phyloP scores from a whole-genome alignment of 2,888 invertebrate species.

The Aelia acuminata region DNA sequence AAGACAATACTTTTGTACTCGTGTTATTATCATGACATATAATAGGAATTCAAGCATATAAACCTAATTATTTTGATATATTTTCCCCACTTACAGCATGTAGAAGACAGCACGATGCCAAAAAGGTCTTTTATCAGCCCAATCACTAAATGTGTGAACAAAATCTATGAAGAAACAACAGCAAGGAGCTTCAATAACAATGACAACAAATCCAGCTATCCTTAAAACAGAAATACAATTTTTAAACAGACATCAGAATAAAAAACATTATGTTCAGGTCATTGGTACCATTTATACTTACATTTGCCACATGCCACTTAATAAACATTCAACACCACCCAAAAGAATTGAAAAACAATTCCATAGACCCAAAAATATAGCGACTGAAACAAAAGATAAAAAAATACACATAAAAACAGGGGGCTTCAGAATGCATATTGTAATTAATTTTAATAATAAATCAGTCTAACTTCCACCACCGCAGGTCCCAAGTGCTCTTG shows the following conservation, averaged over 20 bases:
- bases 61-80: background rate
- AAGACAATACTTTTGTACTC: constrained; percentile 1
- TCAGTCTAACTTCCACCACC: constrained; percentile 84
- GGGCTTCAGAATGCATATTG: background rate
- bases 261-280: background rate
- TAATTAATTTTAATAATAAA: constrained; percentile 57
- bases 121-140: constrained; percentile 86
- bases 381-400: constrained; percentile 76
- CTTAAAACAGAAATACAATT: constrained; percentile 68
- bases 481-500: constrained; percentile 85
- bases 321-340: constrained; percentile 76
- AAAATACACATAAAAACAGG: background rate
- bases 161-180: constrained; percentile 97
- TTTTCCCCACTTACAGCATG: constrained; percentile 79
- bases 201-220: constrained; percentile 87
- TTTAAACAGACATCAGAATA: background rate
- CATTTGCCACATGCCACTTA: constrained; percentile 90
- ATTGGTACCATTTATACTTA: constrained; percentile 67
- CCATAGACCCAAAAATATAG: constrained; percentile 85
- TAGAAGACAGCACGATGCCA: constrained; percentile 92
- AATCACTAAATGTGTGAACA: constrained; percentile 87
- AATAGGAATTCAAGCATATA: background rate
- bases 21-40: constrained; percentile 51
- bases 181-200: constrained; percentile 95
- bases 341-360: constrained; percentile 80